Evolutionary conservation across 2,888 invertebrate genomes (phyloP).

Genomic region (Hemithea aestivaria): DNA sequence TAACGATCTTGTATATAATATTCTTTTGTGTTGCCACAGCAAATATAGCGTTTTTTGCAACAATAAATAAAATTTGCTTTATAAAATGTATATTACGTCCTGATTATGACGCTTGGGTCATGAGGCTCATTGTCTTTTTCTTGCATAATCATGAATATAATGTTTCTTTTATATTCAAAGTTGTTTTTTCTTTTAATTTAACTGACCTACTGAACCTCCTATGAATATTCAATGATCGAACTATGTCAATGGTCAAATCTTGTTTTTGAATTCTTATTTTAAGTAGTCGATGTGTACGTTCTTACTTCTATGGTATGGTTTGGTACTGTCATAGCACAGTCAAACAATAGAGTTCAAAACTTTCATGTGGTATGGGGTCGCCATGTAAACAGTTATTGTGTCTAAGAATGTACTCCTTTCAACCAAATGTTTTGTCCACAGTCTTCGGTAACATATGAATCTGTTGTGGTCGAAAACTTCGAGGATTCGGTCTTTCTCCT

Average conservation of each 20-base stretch:
- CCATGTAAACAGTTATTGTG: not conserved
- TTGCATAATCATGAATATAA: not conserved
- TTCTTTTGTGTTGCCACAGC: too few species aligned
- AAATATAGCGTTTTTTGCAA: too few species aligned
- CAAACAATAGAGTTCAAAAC: not conserved
- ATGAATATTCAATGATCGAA: conserved; percentile 10
- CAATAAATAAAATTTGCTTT: too few species aligned
- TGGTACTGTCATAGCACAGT: not conserved
- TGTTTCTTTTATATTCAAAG: too few species aligned
- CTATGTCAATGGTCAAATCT: conserved; percentile 4
- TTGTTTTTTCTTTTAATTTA: conserved; percentile 2
- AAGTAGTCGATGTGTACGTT: conserved; percentile 3
- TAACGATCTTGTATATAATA: too few species aligned
- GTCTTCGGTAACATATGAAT: not conserved
- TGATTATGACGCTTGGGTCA: too few species aligned
- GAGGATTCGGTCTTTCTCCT: not conserved
- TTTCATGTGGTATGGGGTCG: not conserved
- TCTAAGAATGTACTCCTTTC: conserved; percentile 1
- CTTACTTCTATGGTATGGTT: conserved; percentile 1
- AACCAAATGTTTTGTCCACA: not conserved
- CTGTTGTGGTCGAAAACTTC: not conserved
- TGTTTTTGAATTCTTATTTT: conserved; percentile 4
- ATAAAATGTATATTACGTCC: not conserved
- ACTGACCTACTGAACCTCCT: conserved; percentile 7
- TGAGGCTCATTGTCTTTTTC: too few species aligned